Conservation (phyloP, 2,888 invertebrate genomes). For the Diarsia mendica region DNA sequence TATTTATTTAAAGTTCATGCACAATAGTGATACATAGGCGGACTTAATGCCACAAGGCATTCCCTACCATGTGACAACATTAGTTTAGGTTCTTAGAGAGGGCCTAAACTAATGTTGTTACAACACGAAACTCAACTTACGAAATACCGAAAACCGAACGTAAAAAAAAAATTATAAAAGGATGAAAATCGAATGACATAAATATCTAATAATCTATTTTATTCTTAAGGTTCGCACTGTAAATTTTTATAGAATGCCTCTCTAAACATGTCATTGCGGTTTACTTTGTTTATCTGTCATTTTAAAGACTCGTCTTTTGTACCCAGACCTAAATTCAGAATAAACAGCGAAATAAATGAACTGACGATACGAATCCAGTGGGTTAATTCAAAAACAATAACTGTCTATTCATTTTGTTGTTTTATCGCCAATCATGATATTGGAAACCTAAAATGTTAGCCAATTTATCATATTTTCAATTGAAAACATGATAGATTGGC, state of each 20-base stretch:
- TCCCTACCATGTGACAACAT: too few relatives aligned
- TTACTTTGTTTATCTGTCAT: conserved; percentile 5
- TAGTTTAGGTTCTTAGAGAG: too few relatives aligned
- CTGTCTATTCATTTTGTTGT: conserved; percentile 7
- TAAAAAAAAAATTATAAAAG: background rate
- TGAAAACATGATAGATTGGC: background rate
- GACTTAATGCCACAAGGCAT: too few relatives aligned
- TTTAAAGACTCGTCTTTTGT: conserved; percentile 10
- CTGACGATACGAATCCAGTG: conserved; percentile 9
- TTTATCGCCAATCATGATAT: conserved; percentile 12
- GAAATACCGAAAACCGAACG: background rate
- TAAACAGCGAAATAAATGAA: conserved; percentile 41
- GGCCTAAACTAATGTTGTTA: conserved; percentile 18
- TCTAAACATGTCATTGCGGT: conserved; percentile 5
- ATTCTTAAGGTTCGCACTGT: conserved; percentile 7
- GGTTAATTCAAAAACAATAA: conserved; percentile 59
- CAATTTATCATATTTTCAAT: conserved; percentile 17
- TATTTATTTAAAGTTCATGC: too few relatives aligned
- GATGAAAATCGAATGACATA: background rate
- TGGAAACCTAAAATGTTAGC: conserved; percentile 8
- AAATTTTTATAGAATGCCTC: conserved; percentile 15
- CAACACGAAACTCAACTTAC: background rate
- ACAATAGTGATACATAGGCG: too few relatives aligned
- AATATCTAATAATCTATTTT: conserved; percentile 6
- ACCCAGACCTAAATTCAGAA: conserved; percentile 24